phyloP scores from a whole-genome alignment of 1,140 invertebrate genomes.

The Pseudomyrmex concolor region DNA sequence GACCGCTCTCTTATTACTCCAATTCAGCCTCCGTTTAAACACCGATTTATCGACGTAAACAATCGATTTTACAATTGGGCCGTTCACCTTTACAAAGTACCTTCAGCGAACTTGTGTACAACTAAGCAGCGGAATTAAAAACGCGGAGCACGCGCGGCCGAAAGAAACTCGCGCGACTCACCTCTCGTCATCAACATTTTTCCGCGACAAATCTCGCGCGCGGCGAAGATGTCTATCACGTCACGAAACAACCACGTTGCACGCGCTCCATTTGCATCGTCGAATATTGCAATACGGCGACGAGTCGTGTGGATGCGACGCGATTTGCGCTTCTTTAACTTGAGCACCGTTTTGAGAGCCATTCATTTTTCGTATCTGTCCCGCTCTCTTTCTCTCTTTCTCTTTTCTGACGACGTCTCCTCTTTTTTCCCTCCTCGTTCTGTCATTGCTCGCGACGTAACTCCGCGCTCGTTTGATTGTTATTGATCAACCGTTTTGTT shows the following conservation, averaged over 20 bases:
- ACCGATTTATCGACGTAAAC: background rate
- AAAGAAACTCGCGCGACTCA: conserved; percentile 37
- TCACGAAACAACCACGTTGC: conserved; percentile 61
- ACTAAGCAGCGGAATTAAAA: conserved; percentile 60
- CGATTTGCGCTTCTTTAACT: conserved; percentile 16
- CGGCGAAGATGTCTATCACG: conserved; percentile 58
- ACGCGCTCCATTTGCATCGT: conserved; percentile 42
- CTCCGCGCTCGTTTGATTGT: conserved; percentile 74
- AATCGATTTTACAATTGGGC: background rate
- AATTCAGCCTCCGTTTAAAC: background rate
- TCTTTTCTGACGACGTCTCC: background rate
- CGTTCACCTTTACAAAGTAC: conserved; percentile 26
- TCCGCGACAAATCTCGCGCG: conserved; percentile 57
- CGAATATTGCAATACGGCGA: conserved; percentile 1
- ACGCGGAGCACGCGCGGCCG: conserved; percentile 6
- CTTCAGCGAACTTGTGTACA: conserved; percentile 11
- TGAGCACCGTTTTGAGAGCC: conserved; percentile 49
- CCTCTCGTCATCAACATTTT: conserved; percentile 65
- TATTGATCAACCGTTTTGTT: conserved; percentile 83
- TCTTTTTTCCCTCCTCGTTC: conserved; percentile 20
- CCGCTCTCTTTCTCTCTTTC: background rate
- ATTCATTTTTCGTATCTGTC: conserved; percentile 40
- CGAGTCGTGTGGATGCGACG: conserved; percentile 17
- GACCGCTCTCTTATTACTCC: too few relatives aligned
- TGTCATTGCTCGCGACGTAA: background rate